Percentiles rank a stretch among this genome's conserved stretches.
phyloP scores from a whole-genome alignment of 2,113 vertebrate genomes.

The Callospermophilus lateralis region DNA sequence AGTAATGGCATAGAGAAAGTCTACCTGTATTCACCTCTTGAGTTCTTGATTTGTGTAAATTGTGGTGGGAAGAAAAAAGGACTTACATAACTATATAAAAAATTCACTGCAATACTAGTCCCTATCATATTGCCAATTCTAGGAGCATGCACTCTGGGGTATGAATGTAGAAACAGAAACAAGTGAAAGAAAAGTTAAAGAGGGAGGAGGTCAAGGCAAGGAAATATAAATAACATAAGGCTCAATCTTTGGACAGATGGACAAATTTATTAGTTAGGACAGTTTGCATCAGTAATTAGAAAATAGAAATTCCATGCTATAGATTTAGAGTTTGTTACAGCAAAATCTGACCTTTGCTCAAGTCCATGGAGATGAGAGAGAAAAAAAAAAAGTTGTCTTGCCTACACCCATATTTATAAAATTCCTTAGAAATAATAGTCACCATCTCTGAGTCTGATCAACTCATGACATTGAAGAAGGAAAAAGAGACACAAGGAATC shows the following conservation, averaged over 20 bases:
- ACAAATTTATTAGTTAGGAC: background rate
- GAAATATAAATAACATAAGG: background rate
- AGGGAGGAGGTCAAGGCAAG: background rate
- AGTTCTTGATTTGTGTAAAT: background rate
- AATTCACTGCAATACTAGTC: background rate
- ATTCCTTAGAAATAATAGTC: background rate
- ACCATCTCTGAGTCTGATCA: background rate
- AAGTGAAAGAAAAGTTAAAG: too few species aligned
- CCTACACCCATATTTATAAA: background rate
- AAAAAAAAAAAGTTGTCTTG: background rate
- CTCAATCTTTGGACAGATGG: background rate
- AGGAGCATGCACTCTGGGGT: background rate
- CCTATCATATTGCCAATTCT: background rate
- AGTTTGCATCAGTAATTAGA: background rate
- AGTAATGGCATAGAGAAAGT: background rate
- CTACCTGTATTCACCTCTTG: background rate
- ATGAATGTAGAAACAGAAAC: too few species aligned
- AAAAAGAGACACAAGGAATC: background rate
- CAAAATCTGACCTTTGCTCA: background rate
- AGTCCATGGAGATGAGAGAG: background rate
- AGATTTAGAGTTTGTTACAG: background rate
- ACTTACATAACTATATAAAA: background rate
- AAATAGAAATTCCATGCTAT: background rate
- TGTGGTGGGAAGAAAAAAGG: background rate
- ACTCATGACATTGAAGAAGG: background rate